These are phyloP conservation scores for Microtus pennsylvanicus DNA, from an alignment of 2,113 vertebrate species.

Conservation along the genomic window DNA sequence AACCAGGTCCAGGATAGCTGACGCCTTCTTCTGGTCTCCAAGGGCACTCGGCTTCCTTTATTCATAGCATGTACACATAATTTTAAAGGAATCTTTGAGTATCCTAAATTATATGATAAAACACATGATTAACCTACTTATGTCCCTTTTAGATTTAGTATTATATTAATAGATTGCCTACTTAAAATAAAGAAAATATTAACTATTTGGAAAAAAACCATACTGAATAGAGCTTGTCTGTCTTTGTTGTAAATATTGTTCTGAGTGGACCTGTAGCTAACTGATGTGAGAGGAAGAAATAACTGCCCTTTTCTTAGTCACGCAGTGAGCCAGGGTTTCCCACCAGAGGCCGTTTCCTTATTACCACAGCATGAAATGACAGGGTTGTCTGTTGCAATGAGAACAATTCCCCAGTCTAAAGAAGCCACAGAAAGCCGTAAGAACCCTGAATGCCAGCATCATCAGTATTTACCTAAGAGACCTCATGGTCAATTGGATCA, in stretches of 20 bases:
- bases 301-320: constrained; percentile 63
- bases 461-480: constrained; percentile 66
- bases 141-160: background rate
- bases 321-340: constrained; percentile 35
- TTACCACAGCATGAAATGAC: constrained; percentile 69
- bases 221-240: background rate
- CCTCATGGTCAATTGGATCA: background rate
- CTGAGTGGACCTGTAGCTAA: background rate
- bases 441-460: background rate
- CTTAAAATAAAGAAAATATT: background rate
- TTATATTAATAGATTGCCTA: background rate
- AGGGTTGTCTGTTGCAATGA: constrained; percentile 47
- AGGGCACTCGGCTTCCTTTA: background rate
- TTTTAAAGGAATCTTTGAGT: background rate
- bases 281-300: background rate
- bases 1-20: background rate
- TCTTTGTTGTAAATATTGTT: background rate
- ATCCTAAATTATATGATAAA: background rate
- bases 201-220: background rate
- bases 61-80: background rate
- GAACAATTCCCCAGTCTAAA: constrained; percentile 13
- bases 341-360: constrained; percentile 47
- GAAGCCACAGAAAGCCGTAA: constrained; percentile 49
- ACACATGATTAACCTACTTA: background rate
- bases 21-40: background rate